These are phyloP conservation scores for Eledone cirrhosa DNA, from an alignment of 2,888 invertebrate genomes.

Conservation along the genomic window DNA sequence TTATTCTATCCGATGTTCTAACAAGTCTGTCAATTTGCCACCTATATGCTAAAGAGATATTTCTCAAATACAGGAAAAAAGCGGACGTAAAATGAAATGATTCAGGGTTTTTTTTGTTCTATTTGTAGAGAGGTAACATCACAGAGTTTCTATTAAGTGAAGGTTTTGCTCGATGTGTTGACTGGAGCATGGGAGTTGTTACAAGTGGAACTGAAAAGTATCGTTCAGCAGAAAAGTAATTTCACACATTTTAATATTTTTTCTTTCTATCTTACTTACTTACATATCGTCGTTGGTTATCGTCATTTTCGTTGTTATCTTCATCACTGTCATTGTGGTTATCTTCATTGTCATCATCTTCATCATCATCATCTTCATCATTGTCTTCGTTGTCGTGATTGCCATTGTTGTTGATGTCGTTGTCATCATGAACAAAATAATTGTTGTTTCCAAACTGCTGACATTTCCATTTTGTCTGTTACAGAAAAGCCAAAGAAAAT, in stretches of 20 bases:
- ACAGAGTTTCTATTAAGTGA: slow-evolving; percentile 89
- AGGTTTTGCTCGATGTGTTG: slow-evolving; percentile 93
- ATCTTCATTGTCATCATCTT: neutral
- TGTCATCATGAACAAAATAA: no score
- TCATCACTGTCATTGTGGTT: neutral
- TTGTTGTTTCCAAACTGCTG: no score
- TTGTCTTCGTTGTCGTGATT: neutral
- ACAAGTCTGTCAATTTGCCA: no score
- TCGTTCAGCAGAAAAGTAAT: slow-evolving; percentile 81
- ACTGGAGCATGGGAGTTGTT: slow-evolving; percentile 89
- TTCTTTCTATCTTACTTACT: neutral
- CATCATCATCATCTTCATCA: neutral
- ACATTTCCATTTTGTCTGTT: slow-evolving; percentile 27
- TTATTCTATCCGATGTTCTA: no score
- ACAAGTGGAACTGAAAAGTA: slow-evolving; percentile 84
- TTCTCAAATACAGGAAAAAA: no score
- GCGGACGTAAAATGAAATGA: no score
- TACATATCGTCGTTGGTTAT: neutral
- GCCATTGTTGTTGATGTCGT: neutral
- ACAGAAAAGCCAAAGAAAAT: slow-evolving; percentile 81
- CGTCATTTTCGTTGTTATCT: neutral
- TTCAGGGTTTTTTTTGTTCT: neutral
- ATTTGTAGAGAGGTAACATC: slow-evolving; percentile 78
- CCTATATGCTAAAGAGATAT: no score
- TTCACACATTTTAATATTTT: neutral